These are phyloP conservation scores for Amblyopsis hoosieri DNA, from an alignment of 2,797 vertebrate species.

Conservation along the genomic window DNA sequence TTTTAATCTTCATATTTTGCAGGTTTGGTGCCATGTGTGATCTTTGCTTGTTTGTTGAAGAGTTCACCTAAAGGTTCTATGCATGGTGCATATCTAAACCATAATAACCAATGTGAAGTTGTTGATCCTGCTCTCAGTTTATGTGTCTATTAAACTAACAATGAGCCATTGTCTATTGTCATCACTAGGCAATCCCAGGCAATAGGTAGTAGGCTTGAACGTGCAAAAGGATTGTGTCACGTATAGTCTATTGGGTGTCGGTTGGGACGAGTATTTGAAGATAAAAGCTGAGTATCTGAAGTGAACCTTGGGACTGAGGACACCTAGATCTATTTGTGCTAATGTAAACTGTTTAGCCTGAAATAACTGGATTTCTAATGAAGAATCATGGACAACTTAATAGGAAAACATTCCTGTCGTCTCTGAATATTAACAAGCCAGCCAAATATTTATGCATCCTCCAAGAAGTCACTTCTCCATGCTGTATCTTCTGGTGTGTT, in stretches of 20 bases:
- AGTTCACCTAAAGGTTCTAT: neutral
- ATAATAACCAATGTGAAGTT: neutral
- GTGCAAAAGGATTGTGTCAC: no score
- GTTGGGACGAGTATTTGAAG: neutral
- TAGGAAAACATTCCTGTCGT: slow-evolving; percentile 18
- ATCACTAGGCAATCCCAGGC: neutral
- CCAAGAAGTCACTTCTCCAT: slow-evolving; percentile 56
- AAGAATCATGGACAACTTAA: slow-evolving; percentile 23
- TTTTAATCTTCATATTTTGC: no score
- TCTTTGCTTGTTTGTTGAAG: no score
- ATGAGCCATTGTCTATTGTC: slow-evolving; percentile 22
- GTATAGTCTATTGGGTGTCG: no score
- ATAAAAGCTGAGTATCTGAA: neutral
- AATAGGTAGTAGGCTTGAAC: neutral
- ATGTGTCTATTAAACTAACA: slow-evolving; percentile 1
- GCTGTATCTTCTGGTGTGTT: slow-evolving; percentile 42
- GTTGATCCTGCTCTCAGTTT: slow-evolving; percentile 5
- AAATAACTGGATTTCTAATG: slow-evolving; percentile 30
- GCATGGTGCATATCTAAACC: neutral
- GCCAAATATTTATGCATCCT: slow-evolving; percentile 68
- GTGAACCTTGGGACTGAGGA: neutral
- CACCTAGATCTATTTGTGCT: slow-evolving; percentile 17
- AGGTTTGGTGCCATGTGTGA: no score
- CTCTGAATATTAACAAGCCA: slow-evolving; percentile 41
- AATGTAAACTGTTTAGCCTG: neutral